Base-by-base conservation (phyloP, 1,140 invertebrate species). In the Caenorhabditis inopinata region DNA sequence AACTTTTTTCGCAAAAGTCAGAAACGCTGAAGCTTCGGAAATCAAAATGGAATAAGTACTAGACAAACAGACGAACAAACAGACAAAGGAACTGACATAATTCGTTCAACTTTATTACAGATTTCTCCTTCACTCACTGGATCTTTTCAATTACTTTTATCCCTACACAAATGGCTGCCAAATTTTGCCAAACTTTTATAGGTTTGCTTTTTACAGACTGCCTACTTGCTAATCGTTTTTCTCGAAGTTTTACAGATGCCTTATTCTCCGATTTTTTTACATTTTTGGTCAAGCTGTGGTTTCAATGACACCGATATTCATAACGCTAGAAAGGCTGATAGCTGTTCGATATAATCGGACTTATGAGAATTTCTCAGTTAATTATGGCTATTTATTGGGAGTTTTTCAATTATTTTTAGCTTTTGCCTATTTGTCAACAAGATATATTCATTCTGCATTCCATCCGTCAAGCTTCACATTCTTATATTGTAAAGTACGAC, bases 401-500 rank as follows among this genome's bases (percentile, higher is more conserved):
- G 16, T 38, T 9, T 38, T 68, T 38, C 58, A 68, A 21, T 9
- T 68, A 18, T 35, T 38, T 21, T 14, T 68, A 16, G 58, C 58
- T 0, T 2, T 38, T 38, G 11, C 11, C 23, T 68, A 68, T 21
- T 18, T 68, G 1, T 11, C n/a, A 18, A 68, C 58, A 21, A 68
- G 58, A 68, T 68, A 68, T 68, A 21, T 68, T 38, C 58, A 68
- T 38, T 29, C 58, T 11, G 58, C 58, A 9, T 68, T 68, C 12
- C 11, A 18, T 42, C 58, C 58, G 12, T 6, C 25, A 9, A 68
- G 58, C 12, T 68, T 68, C 9, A 68, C 58, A 21, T 68, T 68
- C 38, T 68, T 68, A 29, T 68, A 68, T 42, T 68, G 58, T 38
- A 29, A 68, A 32, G 58, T 68, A 32, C n/a, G n/a, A n/a, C n/a